Conservation (phyloP, 2,888 invertebrate genomes). For the Trachelus iudaicus region DNA sequence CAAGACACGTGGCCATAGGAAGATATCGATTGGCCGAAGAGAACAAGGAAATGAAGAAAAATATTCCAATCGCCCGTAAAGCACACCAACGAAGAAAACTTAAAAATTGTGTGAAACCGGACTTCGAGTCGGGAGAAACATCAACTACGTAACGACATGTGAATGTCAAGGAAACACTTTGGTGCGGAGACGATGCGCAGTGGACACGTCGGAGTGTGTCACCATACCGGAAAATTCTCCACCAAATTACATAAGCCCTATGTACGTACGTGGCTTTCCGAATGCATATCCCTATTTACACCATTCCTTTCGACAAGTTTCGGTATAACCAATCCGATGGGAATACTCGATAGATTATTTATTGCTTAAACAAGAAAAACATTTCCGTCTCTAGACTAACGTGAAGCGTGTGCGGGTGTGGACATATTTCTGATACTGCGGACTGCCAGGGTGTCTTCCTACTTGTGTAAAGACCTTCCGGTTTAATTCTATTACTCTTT, state of each 20-base stretch:
- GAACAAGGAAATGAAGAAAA: not conserved
- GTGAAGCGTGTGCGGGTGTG: no score
- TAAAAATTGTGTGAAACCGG: not conserved
- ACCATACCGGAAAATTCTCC: not conserved
- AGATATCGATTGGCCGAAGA: not conserved
- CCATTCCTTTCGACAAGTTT: not conserved
- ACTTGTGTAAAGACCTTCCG: no score
- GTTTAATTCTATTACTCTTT: no score
- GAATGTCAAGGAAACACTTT: not conserved
- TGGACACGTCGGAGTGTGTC: not conserved
- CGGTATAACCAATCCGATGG: not conserved
- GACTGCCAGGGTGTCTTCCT: no score
- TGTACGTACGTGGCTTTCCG: not conserved
- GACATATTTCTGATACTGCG: no score
- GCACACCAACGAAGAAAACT: not conserved
- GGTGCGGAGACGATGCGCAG: not conserved
- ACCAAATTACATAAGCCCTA: not conserved
- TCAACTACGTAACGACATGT: not conserved
- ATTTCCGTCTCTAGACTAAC: no score
- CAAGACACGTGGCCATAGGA: no score
- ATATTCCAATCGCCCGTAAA: constrained; percentile 1
- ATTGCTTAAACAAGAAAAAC: no score
- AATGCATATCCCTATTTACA: not conserved
- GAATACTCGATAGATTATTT: not conserved
- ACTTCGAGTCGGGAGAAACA: not conserved